Evolutionary conservation across 2,888 invertebrate genomes (phyloP).

Genomic region (Monoplex corrugatus): DNA sequence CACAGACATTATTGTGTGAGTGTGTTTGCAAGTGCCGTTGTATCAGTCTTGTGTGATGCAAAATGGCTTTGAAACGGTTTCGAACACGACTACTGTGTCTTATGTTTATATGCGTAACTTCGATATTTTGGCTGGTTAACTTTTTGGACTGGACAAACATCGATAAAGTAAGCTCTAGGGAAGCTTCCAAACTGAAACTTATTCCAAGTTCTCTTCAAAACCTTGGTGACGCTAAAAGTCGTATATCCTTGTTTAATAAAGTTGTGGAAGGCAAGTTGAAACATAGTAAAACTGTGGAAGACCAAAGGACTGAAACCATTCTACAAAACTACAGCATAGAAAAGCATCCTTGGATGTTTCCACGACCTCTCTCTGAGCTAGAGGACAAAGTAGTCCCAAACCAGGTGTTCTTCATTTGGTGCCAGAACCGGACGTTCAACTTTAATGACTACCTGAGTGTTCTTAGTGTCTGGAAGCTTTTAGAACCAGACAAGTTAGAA

Average conservation of each 20-base stretch:
- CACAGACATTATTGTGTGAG: too few species aligned
- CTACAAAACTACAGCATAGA: background rate
- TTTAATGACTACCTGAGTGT: slow-evolving; percentile 76
- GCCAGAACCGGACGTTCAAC: slow-evolving; percentile 68
- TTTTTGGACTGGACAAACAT: background rate
- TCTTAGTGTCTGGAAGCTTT: slow-evolving; percentile 70
- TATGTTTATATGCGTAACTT: background rate
- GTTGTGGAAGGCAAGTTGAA: background rate
- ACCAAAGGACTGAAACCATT: background rate
- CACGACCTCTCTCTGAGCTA: slow-evolving; percentile 53
- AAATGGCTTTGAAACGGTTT: background rate
- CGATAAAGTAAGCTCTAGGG: background rate
- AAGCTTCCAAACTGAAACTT: background rate
- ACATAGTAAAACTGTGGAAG: too few species aligned
- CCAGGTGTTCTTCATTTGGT: slow-evolving; percentile 75
- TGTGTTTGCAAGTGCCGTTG: too few species aligned
- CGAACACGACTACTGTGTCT: background rate
- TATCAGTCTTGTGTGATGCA: background rate
- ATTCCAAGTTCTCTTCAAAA: background rate
- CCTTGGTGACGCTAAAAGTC: background rate
- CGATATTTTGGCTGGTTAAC: background rate
- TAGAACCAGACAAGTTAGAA: slow-evolving; percentile 73
- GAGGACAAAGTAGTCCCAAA: slow-evolving; percentile 59
- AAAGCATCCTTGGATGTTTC: slow-evolving; percentile 23
- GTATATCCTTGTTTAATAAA: background rate